Base-by-base conservation (phyloP, 2,113 vertebrate genomes). In the Struthio camelus region DNA sequence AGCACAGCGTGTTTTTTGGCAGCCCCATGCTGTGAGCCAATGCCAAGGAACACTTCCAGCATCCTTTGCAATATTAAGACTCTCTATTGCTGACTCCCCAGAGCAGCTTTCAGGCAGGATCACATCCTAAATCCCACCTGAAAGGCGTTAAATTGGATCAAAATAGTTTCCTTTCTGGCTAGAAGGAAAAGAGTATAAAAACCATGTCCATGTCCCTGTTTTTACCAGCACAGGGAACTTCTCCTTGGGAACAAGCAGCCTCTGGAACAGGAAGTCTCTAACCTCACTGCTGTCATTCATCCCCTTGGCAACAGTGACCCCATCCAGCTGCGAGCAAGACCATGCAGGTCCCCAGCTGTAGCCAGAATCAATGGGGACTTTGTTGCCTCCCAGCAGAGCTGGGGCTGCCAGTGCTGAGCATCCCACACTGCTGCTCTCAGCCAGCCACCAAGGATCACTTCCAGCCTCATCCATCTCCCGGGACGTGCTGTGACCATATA, bases 381-480 rank as follows among this genome's bases (percentile, higher is more conserved):
- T 53, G 46, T 22, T 83, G 95, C 71, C 28, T 59, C 79, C 50
- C 76, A 53, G 24, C 54, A 81, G 44, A 50, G 54, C 87, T 73
- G 64, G 34, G 42, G 17, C 78, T 73, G 38, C 75, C 7, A 1
- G 61, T 23, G 18, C 12, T 1, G n/a, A 61, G 59, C 32, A n/a
- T n/a, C 88, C 78, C 46, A 58, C 42, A 40, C 17, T 0, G 1
- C 10, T 5, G 0, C 25, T 24, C 58, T 5, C 16, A 36, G 51
- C 24, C 58, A 72, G 51, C 46, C 62, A 44, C 42, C 59, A 36
- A 36, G 59, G 34, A 62, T 11, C 34, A 1, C 15, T 23, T 87
- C 77, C 88, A 91, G 42, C 27, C 85, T 87, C 14, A 42, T 61
- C 28, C 0, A 0, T 40, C 46, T 5, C 0, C 30, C 0, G 1